Evolutionary conservation across 2,888 invertebrate species (phyloP), one percentile per base, ranked within the genome.

Genomic region (Cinara cedri): DNA sequence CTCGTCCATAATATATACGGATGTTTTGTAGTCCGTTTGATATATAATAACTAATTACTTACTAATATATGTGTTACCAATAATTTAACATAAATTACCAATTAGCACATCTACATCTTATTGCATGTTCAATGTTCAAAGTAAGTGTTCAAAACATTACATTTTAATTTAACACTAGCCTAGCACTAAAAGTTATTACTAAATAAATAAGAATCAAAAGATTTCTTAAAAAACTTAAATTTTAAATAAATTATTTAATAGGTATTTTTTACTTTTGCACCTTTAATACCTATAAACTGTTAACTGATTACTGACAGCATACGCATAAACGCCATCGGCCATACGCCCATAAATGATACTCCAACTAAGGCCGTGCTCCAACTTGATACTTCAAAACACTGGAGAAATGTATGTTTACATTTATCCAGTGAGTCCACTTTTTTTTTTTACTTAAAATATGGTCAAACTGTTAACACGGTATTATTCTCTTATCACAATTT

Each of bases 321-420:
- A 11, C 26, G 2, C 57, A 24, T 6, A n/a, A n/a, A 14, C 24
- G 21, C 8, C 57, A 57, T 34, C 34, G 13, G 1, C 57, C 6
- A n/a, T n/a, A n/a, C n/a, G n/a, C n/a, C n/a, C n/a, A n/a, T n/a
- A n/a, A n/a, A n/a, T n/a, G n/a, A n/a, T n/a, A n/a, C n/a, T n/a
- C n/a, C n/a, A n/a, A n/a, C n/a, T n/a, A n/a, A n/a, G n/a, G n/a
- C n/a, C n/a, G n/a, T 26, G 24, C 8, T 16, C 16, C 60, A n/a
- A 3, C 1, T 60, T 26, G 9, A 60, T 26, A 10, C 16, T 60
- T 16, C 1, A 9, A 3, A n/a, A 42, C 44, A 68, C 34, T 19
- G 54, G 54, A 70, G 13, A 72, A 72, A 72, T 42, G 21, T 62
- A 63, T 74, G 76, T 76, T 76, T 76, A 70, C 60, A 60, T 21